Percentiles rank a stretch among this genome's conserved stretches.
These are phyloP conservation scores for Agonopterix subpropinquella DNA, from an alignment of 2,888 invertebrate species.

Conservation along the genomic window DNA sequence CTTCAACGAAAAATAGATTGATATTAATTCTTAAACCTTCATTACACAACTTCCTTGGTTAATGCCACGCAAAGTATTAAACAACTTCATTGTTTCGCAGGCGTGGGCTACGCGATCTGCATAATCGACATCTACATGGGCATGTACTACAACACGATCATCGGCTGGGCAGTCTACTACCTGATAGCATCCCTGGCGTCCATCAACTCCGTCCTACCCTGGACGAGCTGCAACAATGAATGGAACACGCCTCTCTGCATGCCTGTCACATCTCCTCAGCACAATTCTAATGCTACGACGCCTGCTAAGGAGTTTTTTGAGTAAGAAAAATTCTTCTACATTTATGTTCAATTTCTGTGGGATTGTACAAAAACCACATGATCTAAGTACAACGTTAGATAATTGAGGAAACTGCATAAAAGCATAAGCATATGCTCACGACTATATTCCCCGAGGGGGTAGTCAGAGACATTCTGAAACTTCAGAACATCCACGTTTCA, in stretches of 20 bases:
- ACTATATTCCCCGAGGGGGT: too few species aligned
- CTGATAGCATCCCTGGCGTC: constrained; percentile 89
- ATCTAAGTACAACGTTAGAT: too few species aligned
- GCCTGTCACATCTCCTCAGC: constrained; percentile 75
- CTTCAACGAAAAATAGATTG: too few species aligned
- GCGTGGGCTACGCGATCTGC: constrained; percentile 97
- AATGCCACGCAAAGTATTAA: too few species aligned
- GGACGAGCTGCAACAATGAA: constrained; percentile 89
- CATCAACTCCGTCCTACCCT: constrained; percentile 86
- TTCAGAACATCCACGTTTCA: too few species aligned
- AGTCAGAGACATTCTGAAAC: too few species aligned
- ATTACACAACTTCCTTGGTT: too few species aligned
- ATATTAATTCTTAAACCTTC: too few species aligned
- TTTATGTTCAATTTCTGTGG: too few species aligned
- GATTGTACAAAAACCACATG: too few species aligned
- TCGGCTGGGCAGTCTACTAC: constrained; percentile 96
- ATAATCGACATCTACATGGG: constrained; percentile 96
- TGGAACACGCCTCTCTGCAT: constrained; percentile 91
- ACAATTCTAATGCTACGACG: constrained; percentile 78
- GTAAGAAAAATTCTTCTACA: constrained; percentile 65
- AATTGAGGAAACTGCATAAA: too few species aligned
- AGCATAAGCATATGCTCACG: too few species aligned
- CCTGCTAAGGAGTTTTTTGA: constrained; percentile 93
- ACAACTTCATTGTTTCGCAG: constrained; percentile 56
- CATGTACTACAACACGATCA: constrained; percentile 98